Base-by-base conservation (phyloP, 2,113 vertebrate species). In the Poecilia latipinna region DNA sequence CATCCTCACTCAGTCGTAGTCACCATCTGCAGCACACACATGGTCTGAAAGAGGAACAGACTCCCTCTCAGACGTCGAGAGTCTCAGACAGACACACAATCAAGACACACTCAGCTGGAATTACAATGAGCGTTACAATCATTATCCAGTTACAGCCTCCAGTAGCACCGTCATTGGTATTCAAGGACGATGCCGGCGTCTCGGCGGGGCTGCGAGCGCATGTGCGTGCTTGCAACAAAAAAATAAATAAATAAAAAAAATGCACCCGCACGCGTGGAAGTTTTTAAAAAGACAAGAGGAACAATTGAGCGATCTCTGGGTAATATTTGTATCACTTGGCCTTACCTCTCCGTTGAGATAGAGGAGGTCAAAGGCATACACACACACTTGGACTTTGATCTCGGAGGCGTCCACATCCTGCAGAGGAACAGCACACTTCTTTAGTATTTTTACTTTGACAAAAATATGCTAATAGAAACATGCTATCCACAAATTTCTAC, bases 311-410 rank as follows among this genome's bases (percentile, higher is more conserved):
- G 62, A 77, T 74, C 67, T 75, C 57, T 39, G 68, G 62, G 44
- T 78, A 64, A 85, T 44, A 15, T 33, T 76, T 77, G 63, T 57
- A 83, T 77, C 32, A 22, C 15, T n/a, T 1, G 61, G 82, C 11
- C 94, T 96, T 85, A 97, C 97, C 95, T 97, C 92, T 80, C 97
- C 96, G 0, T 97, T 97, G 57, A 97, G 94, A 83, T 95, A 97
- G 57, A 97, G 95, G 73, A 98, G 94, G 90, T 97, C 96, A 0
- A 98, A 97, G 83, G 96, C 96, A 0, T 97, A 97, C 31, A 97
- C 88, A 13, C 96, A 98, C 78, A 98, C 96, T 74, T 98, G 96
- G 68, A 97, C 96, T 88, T 96, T 95, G 88, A 97, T 97, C 73
- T 96, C 96, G 0, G 95, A 92, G 0, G 96, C 95, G 0, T 97